These are phyloP conservation scores for Metallyticus violacea DNA, from an alignment of 2,888 invertebrate species.

Conservation along the genomic window DNA sequence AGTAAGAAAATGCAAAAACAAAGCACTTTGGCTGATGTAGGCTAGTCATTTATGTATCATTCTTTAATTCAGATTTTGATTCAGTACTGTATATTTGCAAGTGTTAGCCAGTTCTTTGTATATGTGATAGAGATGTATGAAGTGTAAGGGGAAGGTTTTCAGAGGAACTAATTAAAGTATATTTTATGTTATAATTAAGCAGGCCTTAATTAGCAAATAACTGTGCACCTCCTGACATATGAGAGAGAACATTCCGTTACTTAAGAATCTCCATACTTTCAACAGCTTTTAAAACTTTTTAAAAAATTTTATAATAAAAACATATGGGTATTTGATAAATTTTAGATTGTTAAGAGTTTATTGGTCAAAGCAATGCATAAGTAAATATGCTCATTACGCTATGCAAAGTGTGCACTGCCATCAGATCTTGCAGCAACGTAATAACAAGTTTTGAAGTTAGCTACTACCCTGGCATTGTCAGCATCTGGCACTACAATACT, in stretches of 20 bases:
- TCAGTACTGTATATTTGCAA: not conserved
- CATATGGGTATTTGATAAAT: too few species aligned
- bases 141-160: not conserved
- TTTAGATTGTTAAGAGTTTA: too few species aligned
- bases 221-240: not conserved
- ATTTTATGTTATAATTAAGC: not conserved
- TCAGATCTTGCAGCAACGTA: too few species aligned
- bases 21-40: not conserved
- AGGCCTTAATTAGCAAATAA: not conserved
- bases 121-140: not conserved
- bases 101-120: not conserved
- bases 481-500: too few species aligned
- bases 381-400: too few species aligned
- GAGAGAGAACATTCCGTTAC: too few species aligned
- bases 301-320: too few species aligned
- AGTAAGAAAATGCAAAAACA: not conserved
- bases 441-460: too few species aligned
- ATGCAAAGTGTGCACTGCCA: not conserved
- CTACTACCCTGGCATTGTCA: too few species aligned
- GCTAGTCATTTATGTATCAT: not conserved
- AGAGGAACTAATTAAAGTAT: too few species aligned
- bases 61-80: not conserved
- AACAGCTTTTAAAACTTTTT: not conserved
- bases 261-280: not conserved
- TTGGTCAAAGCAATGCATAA: too few species aligned